These are phyloP conservation scores for Cephalopholis sonnerati DNA, from an alignment of 2,113 vertebrate species.

Conservation along the genomic window DNA sequence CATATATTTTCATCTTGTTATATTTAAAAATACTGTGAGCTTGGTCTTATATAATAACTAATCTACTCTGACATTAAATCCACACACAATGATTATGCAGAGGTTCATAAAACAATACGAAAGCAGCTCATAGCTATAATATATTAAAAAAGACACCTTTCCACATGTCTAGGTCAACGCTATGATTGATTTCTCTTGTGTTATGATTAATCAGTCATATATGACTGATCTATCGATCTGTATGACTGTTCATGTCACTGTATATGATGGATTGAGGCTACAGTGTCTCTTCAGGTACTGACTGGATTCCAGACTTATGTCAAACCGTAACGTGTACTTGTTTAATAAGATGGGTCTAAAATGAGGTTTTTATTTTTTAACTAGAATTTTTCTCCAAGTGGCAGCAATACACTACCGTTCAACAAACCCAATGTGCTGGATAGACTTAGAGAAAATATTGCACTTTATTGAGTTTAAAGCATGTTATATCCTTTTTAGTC, in stretches of 20 bases:
- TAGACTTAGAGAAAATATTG: too few relatives aligned
- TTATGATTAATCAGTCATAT: not conserved
- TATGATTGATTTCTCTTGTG: not conserved
- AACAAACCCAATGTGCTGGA: too few relatives aligned
- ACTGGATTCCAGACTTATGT: not conserved
- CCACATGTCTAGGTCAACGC: not conserved
- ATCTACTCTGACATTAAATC: not conserved
- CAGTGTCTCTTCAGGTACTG: not conserved
- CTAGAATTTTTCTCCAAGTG: not conserved
- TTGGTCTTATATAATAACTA: not conserved
- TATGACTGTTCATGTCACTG: not conserved
- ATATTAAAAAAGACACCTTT: not conserved
- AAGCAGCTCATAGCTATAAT: not conserved
- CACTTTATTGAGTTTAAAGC: too few relatives aligned
- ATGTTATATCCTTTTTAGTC: too few relatives aligned
- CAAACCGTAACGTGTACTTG: not conserved
- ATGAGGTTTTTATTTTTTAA: not conserved
- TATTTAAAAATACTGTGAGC: not conserved
- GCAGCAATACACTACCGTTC: too few relatives aligned
- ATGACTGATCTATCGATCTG: not conserved
- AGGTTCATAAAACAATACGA: not conserved
- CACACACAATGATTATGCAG: not conserved
- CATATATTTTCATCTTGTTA: not conserved
- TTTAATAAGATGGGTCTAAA: not conserved
- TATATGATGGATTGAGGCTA: not conserved